These are phyloP conservation scores for Salvelinus sp. DNA, from an alignment of 2,113 vertebrate species.

Conservation along the genomic window DNA sequence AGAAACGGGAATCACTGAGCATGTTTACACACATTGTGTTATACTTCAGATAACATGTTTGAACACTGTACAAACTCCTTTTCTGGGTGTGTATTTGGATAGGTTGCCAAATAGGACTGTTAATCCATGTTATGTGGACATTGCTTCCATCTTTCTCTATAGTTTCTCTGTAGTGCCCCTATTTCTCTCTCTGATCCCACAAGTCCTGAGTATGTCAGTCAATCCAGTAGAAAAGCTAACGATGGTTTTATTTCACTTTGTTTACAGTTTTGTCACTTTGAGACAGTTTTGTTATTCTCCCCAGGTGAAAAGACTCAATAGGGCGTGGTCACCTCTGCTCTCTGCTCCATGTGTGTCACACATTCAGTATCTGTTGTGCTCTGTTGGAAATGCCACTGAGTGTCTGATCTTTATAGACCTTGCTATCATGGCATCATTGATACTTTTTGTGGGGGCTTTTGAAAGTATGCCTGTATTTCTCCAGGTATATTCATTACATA, in stretches of 20 bases:
- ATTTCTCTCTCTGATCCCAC: too few species aligned
- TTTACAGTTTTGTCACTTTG: too few species aligned
- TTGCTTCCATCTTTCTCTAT: too few species aligned
- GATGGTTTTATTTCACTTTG: too few species aligned
- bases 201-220: too few species aligned
- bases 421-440: not conserved
- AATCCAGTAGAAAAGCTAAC: too few species aligned
- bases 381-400: not conserved
- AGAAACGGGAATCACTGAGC: not conserved
- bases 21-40: not conserved
- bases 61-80: not conserved
- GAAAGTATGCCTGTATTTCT: too few species aligned
- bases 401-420: not conserved
- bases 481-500: not conserved
- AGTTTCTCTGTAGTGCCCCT: too few species aligned
- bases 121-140: too few species aligned
- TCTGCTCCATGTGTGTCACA: not conserved
- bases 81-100: too few species aligned
- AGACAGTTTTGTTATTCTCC: not conserved
- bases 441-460: not conserved
- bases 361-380: not conserved
- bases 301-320: not conserved
- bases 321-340: not conserved
- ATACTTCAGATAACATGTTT: not conserved
- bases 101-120: too few species aligned